Evolutionary conservation across 1,140 invertebrate genomes (phyloP).

Genomic region (Calephelis nemesis): DNA sequence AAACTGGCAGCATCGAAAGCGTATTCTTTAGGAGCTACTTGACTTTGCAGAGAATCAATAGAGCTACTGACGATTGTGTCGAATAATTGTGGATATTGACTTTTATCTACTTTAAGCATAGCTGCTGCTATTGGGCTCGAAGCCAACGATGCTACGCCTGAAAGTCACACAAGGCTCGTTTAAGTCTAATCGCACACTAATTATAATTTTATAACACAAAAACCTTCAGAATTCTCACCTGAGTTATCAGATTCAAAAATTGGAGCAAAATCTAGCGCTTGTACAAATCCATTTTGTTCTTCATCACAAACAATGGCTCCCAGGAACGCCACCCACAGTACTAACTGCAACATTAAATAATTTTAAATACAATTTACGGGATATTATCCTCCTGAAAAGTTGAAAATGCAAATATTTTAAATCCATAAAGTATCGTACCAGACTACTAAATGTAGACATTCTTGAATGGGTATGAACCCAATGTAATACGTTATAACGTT

Average conservation of each 20-base stretch:
- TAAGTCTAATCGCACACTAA: too few relatives aligned
- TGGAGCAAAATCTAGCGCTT: conserved; percentile 63
- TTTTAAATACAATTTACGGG: background rate
- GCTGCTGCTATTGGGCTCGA: conserved; percentile 63
- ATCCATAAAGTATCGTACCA: conserved; percentile 49
- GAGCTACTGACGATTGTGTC: conserved; percentile 72
- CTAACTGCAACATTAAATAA: conserved; percentile 53
- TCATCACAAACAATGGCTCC: conserved; percentile 53
- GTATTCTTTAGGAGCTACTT: conserved; percentile 57
- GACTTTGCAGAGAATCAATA: conserved; percentile 66
- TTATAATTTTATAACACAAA: conserved; percentile 24
- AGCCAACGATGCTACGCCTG: conserved; percentile 70
- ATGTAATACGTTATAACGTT: conserved; percentile 36
- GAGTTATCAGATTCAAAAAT: conserved; percentile 51
- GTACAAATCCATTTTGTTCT: conserved; percentile 58
- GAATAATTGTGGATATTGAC: conserved; percentile 69
- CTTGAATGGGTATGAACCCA: conserved; percentile 68
- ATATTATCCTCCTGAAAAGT: background rate
- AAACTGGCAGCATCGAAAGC: conserved; percentile 66
- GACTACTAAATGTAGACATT: conserved; percentile 59
- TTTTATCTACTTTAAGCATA: conserved; percentile 70
- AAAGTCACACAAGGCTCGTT: conserved; percentile 42
- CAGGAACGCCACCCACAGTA: conserved; percentile 59
- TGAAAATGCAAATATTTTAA: background rate
- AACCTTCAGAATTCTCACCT: conserved; percentile 40